Evolutionary conservation across 2,888 invertebrate genomes (phyloP).

Genomic region (Dynastes hyllus): DNA sequence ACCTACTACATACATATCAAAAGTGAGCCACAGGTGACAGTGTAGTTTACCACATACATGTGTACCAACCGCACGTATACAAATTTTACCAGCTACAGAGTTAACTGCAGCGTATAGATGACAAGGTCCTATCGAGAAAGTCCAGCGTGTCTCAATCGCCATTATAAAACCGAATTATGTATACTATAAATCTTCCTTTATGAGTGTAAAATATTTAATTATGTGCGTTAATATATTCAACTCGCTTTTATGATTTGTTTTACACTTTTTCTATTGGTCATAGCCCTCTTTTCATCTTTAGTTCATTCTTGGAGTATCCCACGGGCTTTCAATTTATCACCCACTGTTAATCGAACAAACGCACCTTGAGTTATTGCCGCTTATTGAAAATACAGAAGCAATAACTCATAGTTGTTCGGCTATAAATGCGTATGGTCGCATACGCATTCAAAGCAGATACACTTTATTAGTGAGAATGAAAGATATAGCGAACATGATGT

Average conservation of each 20-base stretch:
- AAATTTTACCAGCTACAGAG: slow-evolving; percentile 24
- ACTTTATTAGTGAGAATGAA: neutral
- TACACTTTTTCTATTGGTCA: slow-evolving; percentile 20
- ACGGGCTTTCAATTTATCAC: slow-evolving; percentile 28
- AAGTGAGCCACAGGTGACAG: slow-evolving; percentile 32
- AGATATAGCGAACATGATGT: neutral
- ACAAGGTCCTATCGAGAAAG: slow-evolving; percentile 17
- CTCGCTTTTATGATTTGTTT: slow-evolving; percentile 14
- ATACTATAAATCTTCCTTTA: slow-evolving; percentile 33
- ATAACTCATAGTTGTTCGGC: neutral
- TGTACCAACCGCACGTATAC: slow-evolving; percentile 19
- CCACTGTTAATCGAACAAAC: slow-evolving; percentile 28
- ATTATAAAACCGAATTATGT: slow-evolving; percentile 16
- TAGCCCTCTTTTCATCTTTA: neutral
- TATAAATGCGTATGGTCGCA: neutral
- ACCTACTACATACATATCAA: slow-evolving; percentile 21
- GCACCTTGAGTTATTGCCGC: slow-evolving; percentile 8
- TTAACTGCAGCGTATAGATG: slow-evolving; percentile 8
- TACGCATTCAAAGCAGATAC: neutral
- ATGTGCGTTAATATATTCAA: slow-evolving; percentile 21
- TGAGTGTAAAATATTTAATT: slow-evolving; percentile 45
- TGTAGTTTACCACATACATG: slow-evolving; percentile 20
- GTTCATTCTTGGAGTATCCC: slow-evolving; percentile 3
- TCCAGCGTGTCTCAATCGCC: slow-evolving; percentile 10
- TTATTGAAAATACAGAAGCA: slow-evolving; percentile 13